phyloP scores from a whole-genome alignment of 2,113 vertebrate genomes.

The Todiramphus saurophagus region DNA sequence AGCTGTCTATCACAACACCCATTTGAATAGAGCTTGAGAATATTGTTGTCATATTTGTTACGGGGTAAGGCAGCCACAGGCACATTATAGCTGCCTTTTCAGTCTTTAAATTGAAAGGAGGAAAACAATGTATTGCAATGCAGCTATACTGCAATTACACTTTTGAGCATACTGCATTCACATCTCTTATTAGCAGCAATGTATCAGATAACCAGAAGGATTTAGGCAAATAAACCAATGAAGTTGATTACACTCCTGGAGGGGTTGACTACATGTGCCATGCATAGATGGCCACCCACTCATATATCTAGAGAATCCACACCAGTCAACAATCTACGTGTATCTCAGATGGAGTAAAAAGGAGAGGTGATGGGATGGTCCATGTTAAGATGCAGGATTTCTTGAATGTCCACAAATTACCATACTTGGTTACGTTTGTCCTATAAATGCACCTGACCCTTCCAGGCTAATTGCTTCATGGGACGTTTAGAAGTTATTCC shows the following conservation, averaged over 20 bases:
- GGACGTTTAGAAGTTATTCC: background rate
- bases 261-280: background rate
- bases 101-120: background rate
- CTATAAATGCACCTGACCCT: background rate
- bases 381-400: background rate
- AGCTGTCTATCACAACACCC: background rate
- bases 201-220: background rate
- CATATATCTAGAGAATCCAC: background rate
- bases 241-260: background rate
- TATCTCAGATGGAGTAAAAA: background rate
- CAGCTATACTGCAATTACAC: background rate
- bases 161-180: background rate
- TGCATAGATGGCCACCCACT: rapidly evolving
- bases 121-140: background rate
- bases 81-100: background rate
- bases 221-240: background rate
- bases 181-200: background rate
- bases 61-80: background rate
- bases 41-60: background rate
- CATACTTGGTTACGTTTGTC: background rate
- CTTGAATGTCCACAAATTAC: background rate
- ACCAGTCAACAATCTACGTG: background rate
- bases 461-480: background rate
- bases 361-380: background rate
- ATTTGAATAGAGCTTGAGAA: background rate